Base-by-base conservation (phyloP, 2,797 vertebrate genomes). In the Lates japonicus region DNA sequence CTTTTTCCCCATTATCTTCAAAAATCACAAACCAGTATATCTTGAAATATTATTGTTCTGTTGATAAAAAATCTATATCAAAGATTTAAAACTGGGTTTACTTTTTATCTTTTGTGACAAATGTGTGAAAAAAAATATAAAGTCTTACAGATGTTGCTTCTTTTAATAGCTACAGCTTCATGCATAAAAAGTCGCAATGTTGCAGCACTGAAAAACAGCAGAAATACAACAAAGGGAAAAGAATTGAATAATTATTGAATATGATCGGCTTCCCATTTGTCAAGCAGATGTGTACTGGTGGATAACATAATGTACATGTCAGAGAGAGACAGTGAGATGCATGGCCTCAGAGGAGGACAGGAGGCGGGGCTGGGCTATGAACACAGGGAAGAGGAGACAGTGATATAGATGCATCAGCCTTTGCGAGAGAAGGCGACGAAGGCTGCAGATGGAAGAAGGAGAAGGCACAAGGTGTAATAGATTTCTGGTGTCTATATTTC, bases 401-500 rank as follows among this genome's bases (percentile, higher is more conserved):
- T 86, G 91, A 91, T 93, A 79, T 85, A 90, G 90, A 83, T 82
- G 87, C 82, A 87, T 89, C 89, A 84, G 57, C 83, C 55, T 76
- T 54, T 74, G 83, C 17, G 60, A 62, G 87, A 73, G 44, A 13
- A 76, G 84, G 85, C 62, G 70, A 77, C 82, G 87, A 91, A 90
- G 81, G 89, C 90, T 81, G 85, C 74, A 84, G 90, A 87, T 76
- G 77, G 69, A 84, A 82, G 87, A 74, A 67, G 65, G 94, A 94
- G 93, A 96, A 95, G n/a, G n/a, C 95, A 88, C 95, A n/a, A 97
- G 96, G 96, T 97, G 96, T 97, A 98, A 98, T 97, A 97, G 97
- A 98, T 97, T 98, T 96, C 95, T 95, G 96, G 95, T 97, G 97
- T 98, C 97, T 98, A 98, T 99, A 99, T 99, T 98, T 99, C 98